Percentiles rank a stretch among this genome's conserved stretches.
These are phyloP conservation scores for Pristionchus japonicus DNA, from an alignment of 2,888 invertebrate species.

Conservation along the genomic window DNA sequence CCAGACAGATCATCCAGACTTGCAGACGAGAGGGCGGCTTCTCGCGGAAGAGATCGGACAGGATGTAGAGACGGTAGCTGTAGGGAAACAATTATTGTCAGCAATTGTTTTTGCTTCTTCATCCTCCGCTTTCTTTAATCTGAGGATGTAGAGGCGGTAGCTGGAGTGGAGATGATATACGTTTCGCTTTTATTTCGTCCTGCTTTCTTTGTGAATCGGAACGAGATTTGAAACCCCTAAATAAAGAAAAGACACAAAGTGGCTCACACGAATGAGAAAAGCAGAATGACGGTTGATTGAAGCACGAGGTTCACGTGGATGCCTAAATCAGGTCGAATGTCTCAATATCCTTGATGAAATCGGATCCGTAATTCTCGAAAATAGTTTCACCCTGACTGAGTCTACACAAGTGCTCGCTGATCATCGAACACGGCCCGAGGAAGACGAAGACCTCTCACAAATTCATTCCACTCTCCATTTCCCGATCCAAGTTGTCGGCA, in stretches of 20 bases:
- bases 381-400: not conserved
- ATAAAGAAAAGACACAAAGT: too few relatives aligned
- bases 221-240: too few relatives aligned
- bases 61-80: not conserved
- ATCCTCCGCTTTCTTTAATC: too few relatives aligned
- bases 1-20: not conserved
- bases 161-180: too few relatives aligned
- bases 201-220: too few relatives aligned
- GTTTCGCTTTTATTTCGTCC: too few relatives aligned
- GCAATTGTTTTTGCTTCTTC: too few relatives aligned
- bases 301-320: not conserved
- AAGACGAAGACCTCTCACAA: not conserved
- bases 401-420: not conserved
- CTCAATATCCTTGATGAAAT: not conserved
- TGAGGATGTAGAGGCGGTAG: too few relatives aligned
- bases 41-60: not conserved
- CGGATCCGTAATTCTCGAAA: too few relatives aligned
- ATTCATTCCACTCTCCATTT: too few relatives aligned
- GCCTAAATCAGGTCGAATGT: not conserved
- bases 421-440: not conserved
- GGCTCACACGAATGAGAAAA: not conserved
- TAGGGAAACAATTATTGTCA: too few relatives aligned
- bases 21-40: not conserved
- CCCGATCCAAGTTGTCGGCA: too few relatives aligned
- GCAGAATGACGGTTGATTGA: not conserved